Evolutionary conservation across 2,113 vertebrate species (phyloP).

Genomic region (Octodon degus): DNA sequence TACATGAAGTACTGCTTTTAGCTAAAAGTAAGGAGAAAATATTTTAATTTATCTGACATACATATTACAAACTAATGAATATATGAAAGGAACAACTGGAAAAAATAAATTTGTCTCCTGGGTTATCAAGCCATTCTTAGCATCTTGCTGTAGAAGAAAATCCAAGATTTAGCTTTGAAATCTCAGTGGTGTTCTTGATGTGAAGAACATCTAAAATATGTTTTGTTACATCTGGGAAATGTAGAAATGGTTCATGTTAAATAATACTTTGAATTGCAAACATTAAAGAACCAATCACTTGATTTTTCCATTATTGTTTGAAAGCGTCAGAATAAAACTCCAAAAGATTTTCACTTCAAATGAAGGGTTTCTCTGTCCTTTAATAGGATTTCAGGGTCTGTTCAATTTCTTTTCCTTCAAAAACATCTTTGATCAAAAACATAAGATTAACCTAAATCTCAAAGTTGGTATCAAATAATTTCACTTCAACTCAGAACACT

Average conservation of each 20-base stretch:
- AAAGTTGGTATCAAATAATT: constrained; percentile 81
- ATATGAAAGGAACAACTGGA: constrained; percentile 82
- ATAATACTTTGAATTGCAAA: constrained; percentile 88
- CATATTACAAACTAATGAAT: constrained; percentile 84
- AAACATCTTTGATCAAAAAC: constrained; percentile 84
- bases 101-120: constrained; percentile 85
- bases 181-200: constrained; percentile 79
- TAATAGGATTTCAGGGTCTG: constrained; percentile 82
- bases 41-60: constrained; percentile 83
- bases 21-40: constrained; percentile 77
- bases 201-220: constrained; percentile 81
- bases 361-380: constrained; percentile 76
- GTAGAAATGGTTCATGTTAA: constrained; percentile 86
- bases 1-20: constrained; percentile 81
- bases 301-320: constrained; percentile 83
- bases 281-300: constrained; percentile 87
- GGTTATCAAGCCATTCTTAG: constrained; percentile 81
- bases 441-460: constrained; percentile 82
- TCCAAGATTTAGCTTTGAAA: constrained; percentile 85
- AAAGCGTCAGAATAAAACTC: constrained; percentile 85
- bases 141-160: constrained; percentile 79
- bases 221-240: constrained; percentile 83
- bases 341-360: constrained; percentile 86
- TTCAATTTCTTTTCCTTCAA: constrained; percentile 84
- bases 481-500: constrained; percentile 72